phyloP scores from a whole-genome alignment of 2,113 vertebrate genomes.

The Campylorhamphus procurvoides region DNA sequence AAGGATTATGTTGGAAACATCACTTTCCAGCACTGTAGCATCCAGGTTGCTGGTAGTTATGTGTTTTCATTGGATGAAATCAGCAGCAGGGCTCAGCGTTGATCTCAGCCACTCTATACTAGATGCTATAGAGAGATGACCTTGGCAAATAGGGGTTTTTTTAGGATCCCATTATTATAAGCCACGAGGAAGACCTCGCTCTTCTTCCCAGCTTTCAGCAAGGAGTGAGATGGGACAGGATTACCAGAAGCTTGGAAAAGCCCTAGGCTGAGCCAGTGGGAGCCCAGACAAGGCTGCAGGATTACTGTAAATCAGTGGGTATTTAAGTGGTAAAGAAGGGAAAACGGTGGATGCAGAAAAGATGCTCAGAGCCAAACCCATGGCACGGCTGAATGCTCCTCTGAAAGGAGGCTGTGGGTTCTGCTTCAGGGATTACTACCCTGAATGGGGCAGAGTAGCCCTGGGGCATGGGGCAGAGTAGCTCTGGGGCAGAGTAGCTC shows the following conservation, averaged over 20 bases:
- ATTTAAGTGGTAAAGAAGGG: neutral
- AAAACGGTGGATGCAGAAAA: neutral
- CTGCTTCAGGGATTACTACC: neutral
- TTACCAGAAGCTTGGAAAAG: neutral
- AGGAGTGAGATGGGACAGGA: neutral
- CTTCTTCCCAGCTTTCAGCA: neutral
- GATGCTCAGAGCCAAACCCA: neutral
- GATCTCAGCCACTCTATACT: neutral
- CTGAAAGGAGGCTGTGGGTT: neutral
- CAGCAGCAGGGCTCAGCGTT: neutral
- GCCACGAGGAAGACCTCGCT: neutral
- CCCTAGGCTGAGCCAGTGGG: neutral
- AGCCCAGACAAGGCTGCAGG: neutral
- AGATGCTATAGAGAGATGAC: neutral
- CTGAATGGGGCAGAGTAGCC: neutral
- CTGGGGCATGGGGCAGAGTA: neutral
- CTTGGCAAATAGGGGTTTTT: neutral
- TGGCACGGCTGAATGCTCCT: neutral
- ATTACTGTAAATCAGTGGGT: neutral
- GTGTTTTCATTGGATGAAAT: neutral
- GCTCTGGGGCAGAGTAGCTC: neutral
- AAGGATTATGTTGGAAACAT: neutral
- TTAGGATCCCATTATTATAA: neutral
- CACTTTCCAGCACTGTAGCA: neutral
- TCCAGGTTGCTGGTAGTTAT: neutral